Evolutionary conservation across 2,888 invertebrate species (phyloP).

Genomic region (Lithophane ornitopus): DNA sequence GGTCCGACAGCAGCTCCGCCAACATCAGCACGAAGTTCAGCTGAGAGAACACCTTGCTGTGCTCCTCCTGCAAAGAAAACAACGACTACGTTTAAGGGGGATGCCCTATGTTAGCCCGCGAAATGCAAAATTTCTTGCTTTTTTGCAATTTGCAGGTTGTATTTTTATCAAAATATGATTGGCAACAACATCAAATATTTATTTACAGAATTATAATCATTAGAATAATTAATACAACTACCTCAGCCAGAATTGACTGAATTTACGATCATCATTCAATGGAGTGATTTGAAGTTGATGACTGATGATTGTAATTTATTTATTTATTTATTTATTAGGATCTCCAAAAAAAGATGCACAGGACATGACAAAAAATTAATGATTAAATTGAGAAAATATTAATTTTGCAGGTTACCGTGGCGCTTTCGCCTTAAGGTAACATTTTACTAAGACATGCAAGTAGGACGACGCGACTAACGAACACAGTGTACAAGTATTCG

Average conservation of each 20-base stretch:
- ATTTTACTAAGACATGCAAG: not conserved
- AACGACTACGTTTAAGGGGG: not conserved
- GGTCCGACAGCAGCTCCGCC: constrained; percentile 98
- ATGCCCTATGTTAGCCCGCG: not conserved
- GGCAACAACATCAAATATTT: not conserved
- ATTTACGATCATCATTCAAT: too few relatives aligned
- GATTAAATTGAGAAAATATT: too few relatives aligned
- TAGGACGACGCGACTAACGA: not conserved
- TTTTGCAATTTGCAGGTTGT: not conserved
- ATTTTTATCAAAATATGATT: not conserved
- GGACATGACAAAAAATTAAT: too few relatives aligned
- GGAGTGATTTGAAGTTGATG: too few relatives aligned
- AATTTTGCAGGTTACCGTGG: too few relatives aligned
- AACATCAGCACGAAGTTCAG: constrained; percentile 98
- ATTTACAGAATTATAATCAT: not conserved
- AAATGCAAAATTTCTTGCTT: not conserved
- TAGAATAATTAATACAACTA: too few relatives aligned
- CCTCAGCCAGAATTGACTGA: too few relatives aligned
- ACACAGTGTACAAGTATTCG: too few relatives aligned
- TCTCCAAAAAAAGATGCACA: too few relatives aligned
- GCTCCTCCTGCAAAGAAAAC: constrained; percentile 93
- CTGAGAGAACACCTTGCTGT: constrained; percentile 99
- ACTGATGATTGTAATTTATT: too few relatives aligned
- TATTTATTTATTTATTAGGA: too few relatives aligned
- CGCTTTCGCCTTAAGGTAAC: too few relatives aligned